Conservation (phyloP, 2,888 invertebrate genomes). For the Maniola hyperantus region DNA sequence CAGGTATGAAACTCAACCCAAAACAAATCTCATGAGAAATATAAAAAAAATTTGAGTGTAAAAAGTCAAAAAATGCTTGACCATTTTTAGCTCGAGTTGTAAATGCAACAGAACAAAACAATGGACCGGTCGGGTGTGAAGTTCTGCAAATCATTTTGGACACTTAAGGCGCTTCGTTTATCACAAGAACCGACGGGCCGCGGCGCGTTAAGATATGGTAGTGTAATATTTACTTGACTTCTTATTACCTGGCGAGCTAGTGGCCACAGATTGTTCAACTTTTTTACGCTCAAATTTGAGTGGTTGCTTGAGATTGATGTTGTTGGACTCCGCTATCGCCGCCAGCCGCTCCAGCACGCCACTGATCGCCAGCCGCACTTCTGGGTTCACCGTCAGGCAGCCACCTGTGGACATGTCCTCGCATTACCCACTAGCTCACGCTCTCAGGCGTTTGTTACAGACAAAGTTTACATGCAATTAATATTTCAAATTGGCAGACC, state of each 20-base stretch:
- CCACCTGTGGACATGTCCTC: constrained; percentile 83
- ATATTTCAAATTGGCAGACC: too few species aligned
- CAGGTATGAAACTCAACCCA: constrained; percentile 63
- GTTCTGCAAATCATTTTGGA: constrained; percentile 32
- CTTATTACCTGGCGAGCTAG: constrained; percentile 84
- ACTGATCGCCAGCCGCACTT: constrained; percentile 89
- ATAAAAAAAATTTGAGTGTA: constrained; percentile 81
- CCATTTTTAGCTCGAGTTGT: constrained; percentile 81
- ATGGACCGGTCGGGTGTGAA: constrained; percentile 52
- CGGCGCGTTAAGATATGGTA: constrained; percentile 79
- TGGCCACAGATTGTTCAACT: constrained; percentile 84
- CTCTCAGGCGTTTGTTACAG: background rate
- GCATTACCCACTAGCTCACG: constrained; percentile 14
- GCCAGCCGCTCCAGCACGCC: constrained; percentile 92
- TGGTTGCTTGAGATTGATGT: constrained; percentile 91
- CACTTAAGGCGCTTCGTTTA: constrained; percentile 43
- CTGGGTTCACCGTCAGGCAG: constrained; percentile 92
- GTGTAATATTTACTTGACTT: constrained; percentile 84
- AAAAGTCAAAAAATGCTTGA: constrained; percentile 84
- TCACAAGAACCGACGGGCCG: constrained; percentile 55
- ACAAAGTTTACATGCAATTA: too few species aligned
- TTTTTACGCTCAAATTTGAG: constrained; percentile 86
- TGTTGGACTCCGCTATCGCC: constrained; percentile 93
- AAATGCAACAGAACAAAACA: constrained; percentile 75
- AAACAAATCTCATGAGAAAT: constrained; percentile 62